Base-by-base conservation (phyloP, 37 sponge, comb jelly and placozoan genomes). In the Cliona cf. orientalis region DNA sequence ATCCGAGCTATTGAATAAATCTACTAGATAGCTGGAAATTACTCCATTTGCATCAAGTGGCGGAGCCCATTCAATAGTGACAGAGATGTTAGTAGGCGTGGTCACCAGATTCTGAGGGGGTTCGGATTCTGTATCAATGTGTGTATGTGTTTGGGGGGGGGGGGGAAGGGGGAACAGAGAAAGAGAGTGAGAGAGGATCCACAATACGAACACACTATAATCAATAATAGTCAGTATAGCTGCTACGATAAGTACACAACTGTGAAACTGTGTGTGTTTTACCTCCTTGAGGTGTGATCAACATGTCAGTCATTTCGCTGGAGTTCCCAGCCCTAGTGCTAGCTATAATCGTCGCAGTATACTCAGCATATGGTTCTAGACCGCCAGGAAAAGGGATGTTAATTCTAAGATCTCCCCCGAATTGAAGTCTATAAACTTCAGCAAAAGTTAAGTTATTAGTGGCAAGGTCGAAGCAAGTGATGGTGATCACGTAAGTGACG, bases 31-130 rank as follows among this genome's bases (percentile, higher is more conserved):
- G 3, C 12, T 23, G 21, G 58, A 46, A 17, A 89, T 79, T 0
- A 84, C 66, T 78, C 90, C 90, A 84, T 89, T 89, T 22, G 84
- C 42, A 9, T 56, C 44, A 0, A 1, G 1, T 5, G 90, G 90
- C 2, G 63, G 62, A n/a, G 39, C 40, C 90, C 90, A 89, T 0
- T 34, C 21, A 0, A 81, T 3, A 31, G 35, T 25, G 7, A 70
- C 61, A 2, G 72, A 44, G 46, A 28, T 41, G 46, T 78, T 74
- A 14, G 74, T 56, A 9, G 74, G 34, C 5, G 23, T 74, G 38
- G 44, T 41, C 35, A 56, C 33, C 14, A 74, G 21, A 23, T 74
- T 56, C 38, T 31, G 2, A 38, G 74, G 74, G 2, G 33, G 37
- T 39, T 1, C 23, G 42, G 58, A 75, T 35, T 34, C 43, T 69